Percentiles rank a stretch among this genome's conserved stretches.
Evolutionary conservation across 2,113 vertebrate species (phyloP).

Genomic region (Sarotherodon lohbergeri): DNA sequence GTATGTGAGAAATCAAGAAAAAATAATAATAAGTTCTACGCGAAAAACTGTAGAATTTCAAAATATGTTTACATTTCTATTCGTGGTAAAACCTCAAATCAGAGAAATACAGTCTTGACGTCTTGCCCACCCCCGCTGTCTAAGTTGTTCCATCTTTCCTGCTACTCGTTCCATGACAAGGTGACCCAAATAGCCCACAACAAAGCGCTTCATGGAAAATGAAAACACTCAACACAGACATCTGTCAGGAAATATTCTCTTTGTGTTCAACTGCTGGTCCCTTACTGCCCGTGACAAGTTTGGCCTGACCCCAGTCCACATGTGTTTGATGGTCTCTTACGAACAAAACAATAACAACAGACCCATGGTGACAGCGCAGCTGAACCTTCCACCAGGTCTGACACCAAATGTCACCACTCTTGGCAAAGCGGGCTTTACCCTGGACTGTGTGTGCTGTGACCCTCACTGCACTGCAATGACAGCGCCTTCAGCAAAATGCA

Average conservation of each 20-base stretch:
- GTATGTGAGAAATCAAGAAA: not conserved
- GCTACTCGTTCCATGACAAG: constrained; percentile 35
- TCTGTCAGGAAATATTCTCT: constrained; percentile 42
- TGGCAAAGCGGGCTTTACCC: not conserved
- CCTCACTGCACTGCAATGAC: not conserved
- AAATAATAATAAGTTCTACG: not conserved
- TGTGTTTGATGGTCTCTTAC: not conserved
- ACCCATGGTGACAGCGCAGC: not conserved
- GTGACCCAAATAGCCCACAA: constrained; percentile 46
- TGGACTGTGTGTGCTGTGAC: not conserved
- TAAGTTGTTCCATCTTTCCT: constrained; percentile 4
- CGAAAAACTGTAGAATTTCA: not conserved
- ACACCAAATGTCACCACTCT: not conserved
- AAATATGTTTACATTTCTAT: not conserved
- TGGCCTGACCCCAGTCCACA: not conserved
- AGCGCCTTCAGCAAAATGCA: not conserved
- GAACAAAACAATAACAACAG: constrained; percentile 3
- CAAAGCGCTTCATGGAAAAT: constrained; percentile 19
- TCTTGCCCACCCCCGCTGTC: not conserved
- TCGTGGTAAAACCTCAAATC: not conserved
- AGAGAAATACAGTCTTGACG: not conserved
- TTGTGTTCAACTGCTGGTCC: not conserved
- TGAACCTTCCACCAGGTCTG: not conserved
- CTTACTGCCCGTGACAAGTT: constrained; percentile 20
- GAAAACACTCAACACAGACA: constrained; percentile 33